Evolutionary conservation across 1,140 invertebrate species (phyloP).

Genomic region (Helicoverpa zea): DNA sequence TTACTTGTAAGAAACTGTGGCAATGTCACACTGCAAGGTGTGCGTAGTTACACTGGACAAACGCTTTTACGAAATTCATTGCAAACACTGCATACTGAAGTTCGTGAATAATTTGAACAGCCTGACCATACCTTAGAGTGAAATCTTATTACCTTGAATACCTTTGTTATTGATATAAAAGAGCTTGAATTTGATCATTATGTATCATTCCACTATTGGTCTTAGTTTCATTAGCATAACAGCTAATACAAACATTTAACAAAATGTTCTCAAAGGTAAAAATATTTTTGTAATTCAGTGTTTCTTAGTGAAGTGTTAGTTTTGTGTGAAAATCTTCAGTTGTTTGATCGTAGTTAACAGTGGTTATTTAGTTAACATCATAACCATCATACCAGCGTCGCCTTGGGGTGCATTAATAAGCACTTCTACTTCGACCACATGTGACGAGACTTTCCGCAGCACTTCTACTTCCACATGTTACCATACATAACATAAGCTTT

Average conservation of each 20-base stretch:
- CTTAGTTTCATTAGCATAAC: conserved; percentile 52
- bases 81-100: conserved; percentile 55
- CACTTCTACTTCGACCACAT: too few relatives aligned
- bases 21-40: conserved; percentile 57
- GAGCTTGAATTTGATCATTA: conserved; percentile 46
- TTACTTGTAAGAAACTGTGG: conserved; percentile 51
- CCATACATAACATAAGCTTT: too few relatives aligned
- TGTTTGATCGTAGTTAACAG: background rate
- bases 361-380: background rate
- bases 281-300: background rate
- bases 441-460: too few relatives aligned
- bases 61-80: conserved; percentile 60
- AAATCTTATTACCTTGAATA: conserved; percentile 66
- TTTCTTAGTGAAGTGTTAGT: conserved; percentile 16
- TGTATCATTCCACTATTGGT: conserved; percentile 58
- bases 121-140: conserved; percentile 58
- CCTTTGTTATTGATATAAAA: conserved; percentile 64
- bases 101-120: conserved; percentile 58
- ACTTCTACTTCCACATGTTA: too few relatives aligned
- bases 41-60: conserved; percentile 52
- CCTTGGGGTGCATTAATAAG: background rate
- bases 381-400: too few relatives aligned
- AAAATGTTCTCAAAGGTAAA: conserved; percentile 71
- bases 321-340: conserved; percentile 7
- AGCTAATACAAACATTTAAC: conserved; percentile 43